These are phyloP conservation scores for Phocoena phocoena DNA, from an alignment of 2,113 vertebrate species.

Conservation along the genomic window DNA sequence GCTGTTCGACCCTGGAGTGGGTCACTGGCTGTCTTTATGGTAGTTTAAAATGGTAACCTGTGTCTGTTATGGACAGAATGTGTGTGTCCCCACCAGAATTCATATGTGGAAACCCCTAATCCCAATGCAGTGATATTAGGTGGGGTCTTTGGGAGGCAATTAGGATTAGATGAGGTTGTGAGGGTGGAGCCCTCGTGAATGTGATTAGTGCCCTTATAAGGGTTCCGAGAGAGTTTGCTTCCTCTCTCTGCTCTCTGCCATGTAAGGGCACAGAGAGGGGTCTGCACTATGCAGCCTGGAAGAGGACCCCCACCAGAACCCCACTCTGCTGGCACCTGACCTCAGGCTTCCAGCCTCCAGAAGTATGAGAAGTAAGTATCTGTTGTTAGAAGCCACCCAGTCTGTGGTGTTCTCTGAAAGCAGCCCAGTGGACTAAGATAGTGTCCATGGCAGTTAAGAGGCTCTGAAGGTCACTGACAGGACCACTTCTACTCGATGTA, in stretches of 20 bases:
- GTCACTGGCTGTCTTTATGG: neutral
- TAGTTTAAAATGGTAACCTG: neutral
- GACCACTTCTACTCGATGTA: neutral
- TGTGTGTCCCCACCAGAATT: neutral
- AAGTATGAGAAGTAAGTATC: neutral
- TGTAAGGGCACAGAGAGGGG: neutral
- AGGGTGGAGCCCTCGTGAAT: neutral
- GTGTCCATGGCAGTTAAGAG: neutral
- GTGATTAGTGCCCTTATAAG: neutral
- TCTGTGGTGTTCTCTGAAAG: neutral
- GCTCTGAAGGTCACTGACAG: neutral
- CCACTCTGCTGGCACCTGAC: neutral
- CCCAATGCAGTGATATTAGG: neutral
- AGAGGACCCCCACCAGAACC: neutral
- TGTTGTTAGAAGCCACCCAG: neutral
- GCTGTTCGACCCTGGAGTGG: neutral
- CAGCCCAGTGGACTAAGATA: neutral
- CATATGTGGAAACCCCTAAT: neutral
- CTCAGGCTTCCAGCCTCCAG: neutral
- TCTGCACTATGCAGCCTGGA: neutral
- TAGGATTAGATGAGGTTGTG: neutral
- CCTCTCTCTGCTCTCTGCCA: neutral
- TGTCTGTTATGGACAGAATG: neutral
- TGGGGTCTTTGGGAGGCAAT: neutral
- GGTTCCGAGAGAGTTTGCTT: neutral